Evolutionary conservation across 1,140 invertebrate species (phyloP).

Genomic region (Diabrotica virgifera): DNA sequence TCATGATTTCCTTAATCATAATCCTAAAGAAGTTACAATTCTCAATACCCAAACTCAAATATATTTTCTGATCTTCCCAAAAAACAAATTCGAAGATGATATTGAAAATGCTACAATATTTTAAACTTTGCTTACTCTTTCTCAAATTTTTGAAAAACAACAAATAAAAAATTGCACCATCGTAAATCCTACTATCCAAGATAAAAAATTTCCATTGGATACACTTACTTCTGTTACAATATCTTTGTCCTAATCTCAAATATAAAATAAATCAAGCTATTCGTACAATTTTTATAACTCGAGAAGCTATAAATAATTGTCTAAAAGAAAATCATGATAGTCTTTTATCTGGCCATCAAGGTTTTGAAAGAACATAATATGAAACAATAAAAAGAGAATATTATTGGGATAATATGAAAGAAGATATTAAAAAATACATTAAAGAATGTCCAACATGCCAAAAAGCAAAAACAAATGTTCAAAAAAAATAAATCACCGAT

Average conservation of each 20-base stretch:
- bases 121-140: no score
- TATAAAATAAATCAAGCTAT: conserved; percentile 23
- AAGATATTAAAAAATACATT: conserved; percentile 42
- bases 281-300: conserved; percentile 13
- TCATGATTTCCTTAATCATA: no score
- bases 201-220: conserved; percentile 30
- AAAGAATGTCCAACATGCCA: conserved; percentile 38
- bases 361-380: conserved; percentile 7
- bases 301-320: conserved; percentile 40
- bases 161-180: conserved; percentile 14
- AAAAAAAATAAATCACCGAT: conserved; percentile 32
- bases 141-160: conserved; percentile 10
- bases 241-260: conserved; percentile 17
- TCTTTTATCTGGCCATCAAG: conserved; percentile 7
- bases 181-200: conserved; percentile 24
- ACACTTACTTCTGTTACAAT: conserved; percentile 11
- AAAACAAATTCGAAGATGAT: no score
- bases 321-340: conserved; percentile 43
- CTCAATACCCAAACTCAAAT: no score
- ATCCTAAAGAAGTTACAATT: no score
- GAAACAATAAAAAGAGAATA: conserved; percentile 41
- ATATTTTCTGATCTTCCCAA: no score
- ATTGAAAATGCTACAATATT: no score
- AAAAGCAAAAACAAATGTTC: conserved; percentile 37
- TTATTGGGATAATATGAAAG: conserved; percentile 46